phyloP scores from a whole-genome alignment of 2,797 vertebrate genomes.

The Protosalanx chinensis region DNA sequence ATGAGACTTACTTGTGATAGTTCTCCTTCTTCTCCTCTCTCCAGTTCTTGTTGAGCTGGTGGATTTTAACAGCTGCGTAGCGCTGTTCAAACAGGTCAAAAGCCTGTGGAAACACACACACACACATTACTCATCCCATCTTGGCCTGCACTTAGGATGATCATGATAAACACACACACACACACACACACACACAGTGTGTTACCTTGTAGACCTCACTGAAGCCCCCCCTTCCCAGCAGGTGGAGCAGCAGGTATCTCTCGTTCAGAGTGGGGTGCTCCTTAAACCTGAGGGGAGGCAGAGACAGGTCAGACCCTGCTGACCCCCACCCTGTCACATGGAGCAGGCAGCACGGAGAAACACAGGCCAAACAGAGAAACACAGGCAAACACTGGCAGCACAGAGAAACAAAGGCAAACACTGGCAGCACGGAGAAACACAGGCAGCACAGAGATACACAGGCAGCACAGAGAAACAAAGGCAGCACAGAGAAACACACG shows the following conservation, averaged over 20 bases:
- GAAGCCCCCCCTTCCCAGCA: slow-evolving; percentile 98
- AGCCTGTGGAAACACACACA: slow-evolving; percentile 71
- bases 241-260: slow-evolving; percentile 94
- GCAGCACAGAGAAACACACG: too few species aligned
- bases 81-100: slow-evolving; percentile 99
- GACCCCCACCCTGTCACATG: background rate
- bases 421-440: too few species aligned
- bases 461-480: too few species aligned
- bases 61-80: slow-evolving; percentile 98
- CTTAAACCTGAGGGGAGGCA: slow-evolving; percentile 83
- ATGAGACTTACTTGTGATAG: slow-evolving; percentile 90
- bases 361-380: background rate
- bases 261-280: slow-evolving; percentile 98
- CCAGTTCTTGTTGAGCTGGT: slow-evolving; percentile 99
- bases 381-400: too few species aligned
- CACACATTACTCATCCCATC: too few species aligned
- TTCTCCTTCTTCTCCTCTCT: slow-evolving; percentile 99
- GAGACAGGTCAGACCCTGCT: slow-evolving; percentile 1
- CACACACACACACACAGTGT: background rate
- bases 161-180: background rate
- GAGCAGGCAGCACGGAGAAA: background rate
- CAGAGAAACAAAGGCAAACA: too few species aligned
- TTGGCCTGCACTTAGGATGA: too few species aligned
- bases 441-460: too few species aligned
- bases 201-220: slow-evolving; percentile 98